These are phyloP conservation scores for Stylophora pistillata DNA, from an alignment of 64 coral and sea anemone species.

Conservation along the genomic window DNA sequence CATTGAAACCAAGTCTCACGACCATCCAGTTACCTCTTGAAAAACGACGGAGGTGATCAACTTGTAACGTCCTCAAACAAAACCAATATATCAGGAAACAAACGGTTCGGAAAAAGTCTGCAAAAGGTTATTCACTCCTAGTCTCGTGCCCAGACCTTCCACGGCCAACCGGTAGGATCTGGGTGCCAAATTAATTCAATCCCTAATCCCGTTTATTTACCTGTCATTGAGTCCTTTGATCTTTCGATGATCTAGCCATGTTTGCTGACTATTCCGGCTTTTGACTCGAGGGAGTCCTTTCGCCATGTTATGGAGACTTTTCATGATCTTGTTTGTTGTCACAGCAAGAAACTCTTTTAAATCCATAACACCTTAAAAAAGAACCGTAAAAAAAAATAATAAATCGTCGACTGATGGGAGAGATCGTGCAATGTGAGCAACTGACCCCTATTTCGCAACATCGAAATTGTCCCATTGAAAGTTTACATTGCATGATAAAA, in stretches of 20 bases:
- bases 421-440: background rate
- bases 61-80: too few relatives aligned
- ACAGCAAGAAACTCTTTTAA: slow-evolving; percentile 70
- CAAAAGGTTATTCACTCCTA: too few relatives aligned
- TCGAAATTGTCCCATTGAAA: background rate
- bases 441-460: background rate
- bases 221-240: slow-evolving; percentile 74
- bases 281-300: slow-evolving; percentile 64
- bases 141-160: too few relatives aligned
- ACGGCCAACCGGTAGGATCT: too few relatives aligned
- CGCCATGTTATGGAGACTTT: slow-evolving; percentile 77
- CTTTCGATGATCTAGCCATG: slow-evolving; percentile 72
- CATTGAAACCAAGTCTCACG: too few relatives aligned
- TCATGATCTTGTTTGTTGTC: slow-evolving; percentile 80
- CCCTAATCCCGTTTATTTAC: too few relatives aligned
- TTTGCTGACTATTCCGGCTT: slow-evolving; percentile 81
- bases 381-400: too few relatives aligned
- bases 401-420: background rate
- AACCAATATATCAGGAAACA: too few relatives aligned
- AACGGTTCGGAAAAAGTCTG: too few relatives aligned
- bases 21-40: too few relatives aligned
- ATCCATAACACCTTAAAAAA: slow-evolving; percentile 68
- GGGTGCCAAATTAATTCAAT: too few relatives aligned
- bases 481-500: background rate
- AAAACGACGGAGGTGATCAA: too few relatives aligned